phyloP scores from a whole-genome alignment of 2,888 invertebrate species.

The Serrognathus titanus region DNA sequence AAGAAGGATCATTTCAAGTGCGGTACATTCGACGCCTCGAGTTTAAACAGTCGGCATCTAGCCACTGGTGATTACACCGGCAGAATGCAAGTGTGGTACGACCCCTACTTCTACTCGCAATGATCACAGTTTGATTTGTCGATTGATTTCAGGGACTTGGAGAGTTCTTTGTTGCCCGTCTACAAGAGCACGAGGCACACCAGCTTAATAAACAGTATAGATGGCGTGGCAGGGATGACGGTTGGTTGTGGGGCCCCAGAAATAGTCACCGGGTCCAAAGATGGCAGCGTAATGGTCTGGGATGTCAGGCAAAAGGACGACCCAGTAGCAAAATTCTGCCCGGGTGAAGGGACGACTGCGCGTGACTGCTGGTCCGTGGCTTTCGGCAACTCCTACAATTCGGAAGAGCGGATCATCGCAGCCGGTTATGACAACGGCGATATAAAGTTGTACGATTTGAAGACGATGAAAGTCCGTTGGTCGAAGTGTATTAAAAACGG shows the following conservation, averaged over 20 bases:
- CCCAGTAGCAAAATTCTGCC: constrained; percentile 88
- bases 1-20: constrained; percentile 87
- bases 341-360: constrained; percentile 63
- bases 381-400: constrained; percentile 88
- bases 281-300: constrained; percentile 94
- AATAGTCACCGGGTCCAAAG: constrained; percentile 89
- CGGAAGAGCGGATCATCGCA: constrained; percentile 78
- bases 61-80: constrained; percentile 92
- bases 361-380: constrained; percentile 93
- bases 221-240: constrained; percentile 82
- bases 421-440: constrained; percentile 98
- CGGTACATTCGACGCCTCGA: constrained; percentile 88
- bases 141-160: constrained; percentile 66
- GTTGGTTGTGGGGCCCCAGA: constrained; percentile 90
- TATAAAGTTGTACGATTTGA: constrained; percentile 87
- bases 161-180: constrained; percentile 66
- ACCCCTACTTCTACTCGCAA: too few relatives aligned
- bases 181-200: constrained; percentile 78
- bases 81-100: constrained; percentile 77
- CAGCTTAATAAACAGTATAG: constrained; percentile 86
- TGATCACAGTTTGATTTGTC: too few relatives aligned
- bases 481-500: constrained; percentile 92
- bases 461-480: constrained; percentile 81
- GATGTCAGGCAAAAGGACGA: constrained; percentile 85
- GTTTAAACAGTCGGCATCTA: constrained; percentile 72